Evolutionary conservation across 2,888 invertebrate genomes (phyloP).

Genomic region (Andrena flavipes): DNA sequence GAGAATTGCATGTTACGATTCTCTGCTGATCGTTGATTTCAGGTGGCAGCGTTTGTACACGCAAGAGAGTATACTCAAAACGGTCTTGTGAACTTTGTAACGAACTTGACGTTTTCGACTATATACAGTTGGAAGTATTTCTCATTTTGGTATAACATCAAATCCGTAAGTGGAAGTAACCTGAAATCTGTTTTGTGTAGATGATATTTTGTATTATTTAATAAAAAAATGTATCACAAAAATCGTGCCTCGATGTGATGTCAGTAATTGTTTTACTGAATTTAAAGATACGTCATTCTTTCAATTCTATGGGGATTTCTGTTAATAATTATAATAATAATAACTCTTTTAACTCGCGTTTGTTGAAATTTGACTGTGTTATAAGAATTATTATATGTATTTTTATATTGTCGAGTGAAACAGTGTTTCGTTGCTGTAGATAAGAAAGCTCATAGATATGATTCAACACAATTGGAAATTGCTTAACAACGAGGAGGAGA

Average conservation of each 20-base stretch:
- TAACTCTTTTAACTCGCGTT: too few species aligned
- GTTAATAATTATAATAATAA: too few species aligned
- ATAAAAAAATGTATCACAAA: too few species aligned
- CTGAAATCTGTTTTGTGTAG: too few species aligned
- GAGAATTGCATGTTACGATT: too few species aligned
- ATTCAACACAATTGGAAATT: constrained; percentile 17
- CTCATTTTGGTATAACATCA: not conserved
- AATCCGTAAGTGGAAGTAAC: constrained; percentile 13
- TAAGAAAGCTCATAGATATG: constrained; percentile 18
- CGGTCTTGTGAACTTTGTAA: not conserved
- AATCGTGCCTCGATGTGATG: too few species aligned
- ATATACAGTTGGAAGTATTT: not conserved
- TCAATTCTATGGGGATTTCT: too few species aligned
- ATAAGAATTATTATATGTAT: too few species aligned
- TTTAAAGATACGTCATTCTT: too few species aligned
- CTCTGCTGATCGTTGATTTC: not conserved
- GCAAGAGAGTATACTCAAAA: not conserved
- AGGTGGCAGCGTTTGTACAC: constrained; percentile 10
- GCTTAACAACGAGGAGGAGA: constrained; percentile 21
- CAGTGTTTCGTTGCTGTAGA: constrained; percentile 6
- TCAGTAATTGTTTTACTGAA: too few species aligned
- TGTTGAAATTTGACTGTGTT: too few species aligned
- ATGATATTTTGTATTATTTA: too few species aligned
- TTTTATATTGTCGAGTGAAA: not conserved
- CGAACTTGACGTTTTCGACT: accelerated